These are phyloP conservation scores for Enteromius treurensis DNA, from an alignment of 2,797 vertebrate species.

Conservation along the genomic window DNA sequence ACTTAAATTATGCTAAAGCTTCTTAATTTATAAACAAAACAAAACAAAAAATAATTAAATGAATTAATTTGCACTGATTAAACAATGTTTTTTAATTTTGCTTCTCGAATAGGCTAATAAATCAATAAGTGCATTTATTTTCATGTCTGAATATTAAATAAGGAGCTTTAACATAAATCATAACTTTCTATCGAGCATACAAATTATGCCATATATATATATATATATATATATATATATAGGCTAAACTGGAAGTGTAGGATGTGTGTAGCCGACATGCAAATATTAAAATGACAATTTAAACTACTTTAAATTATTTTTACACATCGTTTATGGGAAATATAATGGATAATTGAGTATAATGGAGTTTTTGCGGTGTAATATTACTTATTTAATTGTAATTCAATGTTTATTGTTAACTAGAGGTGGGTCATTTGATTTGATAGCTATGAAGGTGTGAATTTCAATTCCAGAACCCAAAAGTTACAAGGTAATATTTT, in stretches of 20 bases:
- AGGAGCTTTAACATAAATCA: not conserved
- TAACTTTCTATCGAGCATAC: not conserved
- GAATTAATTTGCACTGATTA: not conserved
- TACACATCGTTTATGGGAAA: not conserved
- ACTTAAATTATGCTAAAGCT: not conserved
- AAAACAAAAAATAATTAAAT: not conserved
- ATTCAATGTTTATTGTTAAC: not conserved
- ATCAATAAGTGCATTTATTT: not conserved
- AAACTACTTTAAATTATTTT: not conserved
- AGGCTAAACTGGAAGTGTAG: no score
- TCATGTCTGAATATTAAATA: not conserved
- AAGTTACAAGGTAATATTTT: not conserved
- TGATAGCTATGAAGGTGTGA: not conserved
- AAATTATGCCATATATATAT: not conserved
- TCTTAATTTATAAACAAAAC: not conserved
- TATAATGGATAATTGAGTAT: not conserved
- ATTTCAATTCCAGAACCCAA: not conserved
- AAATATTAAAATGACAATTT: not conserved
- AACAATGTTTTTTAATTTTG: not conserved
- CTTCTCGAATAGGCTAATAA: not conserved
- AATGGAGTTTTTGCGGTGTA: not conserved
- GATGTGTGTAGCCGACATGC: not conserved
- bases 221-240: no score
- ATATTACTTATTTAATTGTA: not conserved
- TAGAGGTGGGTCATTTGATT: not conserved